Evolutionary conservation across 1,140 invertebrate species (phyloP).

Genomic region (Rhopalosiphum padi): DNA sequence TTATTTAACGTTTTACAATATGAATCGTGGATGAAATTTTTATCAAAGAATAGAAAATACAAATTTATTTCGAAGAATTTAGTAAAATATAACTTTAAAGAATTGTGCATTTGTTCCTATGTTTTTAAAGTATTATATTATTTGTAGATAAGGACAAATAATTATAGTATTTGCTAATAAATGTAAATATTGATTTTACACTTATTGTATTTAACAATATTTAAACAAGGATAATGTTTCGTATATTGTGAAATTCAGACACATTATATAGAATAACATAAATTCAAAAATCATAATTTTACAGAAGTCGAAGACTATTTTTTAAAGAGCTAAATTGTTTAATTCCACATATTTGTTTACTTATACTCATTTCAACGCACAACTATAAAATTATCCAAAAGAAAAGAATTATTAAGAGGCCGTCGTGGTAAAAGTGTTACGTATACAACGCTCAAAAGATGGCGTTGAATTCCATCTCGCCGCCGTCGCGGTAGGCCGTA

Average conservation of each 20-base stretch:
- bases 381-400: neutral
- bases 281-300: neutral
- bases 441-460: too few relatives aligned
- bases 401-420: neutral
- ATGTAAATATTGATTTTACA: neutral
- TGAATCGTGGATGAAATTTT: neutral
- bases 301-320: neutral
- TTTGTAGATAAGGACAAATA: neutral
- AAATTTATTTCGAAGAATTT: neutral
- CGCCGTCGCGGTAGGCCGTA: too few relatives aligned
- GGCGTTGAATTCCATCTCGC: too few relatives aligned
- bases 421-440: too few relatives aligned
- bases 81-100: neutral
- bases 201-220: neutral
- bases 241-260: neutral
- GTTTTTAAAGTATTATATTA: neutral
- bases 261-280: neutral
- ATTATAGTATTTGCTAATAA: neutral
- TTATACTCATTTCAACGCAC: neutral
- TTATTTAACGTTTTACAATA: neutral
- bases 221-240: too few relatives aligned
- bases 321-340: neutral
- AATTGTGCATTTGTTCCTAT: neutral
- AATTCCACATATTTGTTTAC: neutral
- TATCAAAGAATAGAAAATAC: neutral